Evolutionary conservation across 35 echinoderm and acorn worm species (phyloP).

Genomic region (Lytechinus variegatus): DNA sequence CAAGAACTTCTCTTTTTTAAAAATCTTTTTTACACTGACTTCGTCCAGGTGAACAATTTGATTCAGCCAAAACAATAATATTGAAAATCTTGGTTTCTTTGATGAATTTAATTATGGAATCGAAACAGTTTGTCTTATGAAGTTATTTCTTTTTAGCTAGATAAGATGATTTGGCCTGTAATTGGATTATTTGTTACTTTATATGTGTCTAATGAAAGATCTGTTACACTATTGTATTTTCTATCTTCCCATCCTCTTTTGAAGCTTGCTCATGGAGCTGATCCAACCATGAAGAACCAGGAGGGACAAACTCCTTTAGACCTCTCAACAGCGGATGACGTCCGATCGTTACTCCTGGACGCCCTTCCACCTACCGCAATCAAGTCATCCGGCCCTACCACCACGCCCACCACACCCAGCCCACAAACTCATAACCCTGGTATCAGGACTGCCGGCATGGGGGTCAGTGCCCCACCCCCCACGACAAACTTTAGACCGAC

Average conservation of each 20-base stretch:
- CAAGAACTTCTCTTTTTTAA: not conserved
- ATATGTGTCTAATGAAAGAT: not conserved
- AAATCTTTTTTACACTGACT: not conserved
- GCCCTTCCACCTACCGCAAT: conserved; percentile 79
- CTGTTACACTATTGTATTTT: not conserved
- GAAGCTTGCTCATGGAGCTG: conserved; percentile 99
- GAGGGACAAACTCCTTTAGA: conserved; percentile 96
- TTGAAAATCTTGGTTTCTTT: not conserved
- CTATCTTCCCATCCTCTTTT: not conserved
- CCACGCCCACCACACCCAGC: conserved; percentile 57
- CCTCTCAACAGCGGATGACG: conserved; percentile 92
- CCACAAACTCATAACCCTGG: conserved; percentile 56
- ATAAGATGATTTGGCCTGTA: too few relatives aligned
- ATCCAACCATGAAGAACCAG: conserved; percentile 98
- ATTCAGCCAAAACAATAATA: not conserved
- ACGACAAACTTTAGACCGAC: conserved; percentile 52
- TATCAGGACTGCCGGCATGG: not conserved
- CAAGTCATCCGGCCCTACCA: conserved; percentile 48
- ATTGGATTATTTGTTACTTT: too few relatives aligned
- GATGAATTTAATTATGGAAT: not conserved
- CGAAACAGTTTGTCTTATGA: not conserved
- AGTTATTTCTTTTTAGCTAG: too few relatives aligned
- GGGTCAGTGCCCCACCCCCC: conserved; percentile 40
- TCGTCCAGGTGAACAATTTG: not conserved
- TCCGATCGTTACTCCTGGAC: conserved; percentile 85